A percentile compares a stretch with the other conserved stretches of the same genome.
Evolutionary conservation across 2,113 vertebrate species (phyloP).

Genomic region (Pterocles burchelli): DNA sequence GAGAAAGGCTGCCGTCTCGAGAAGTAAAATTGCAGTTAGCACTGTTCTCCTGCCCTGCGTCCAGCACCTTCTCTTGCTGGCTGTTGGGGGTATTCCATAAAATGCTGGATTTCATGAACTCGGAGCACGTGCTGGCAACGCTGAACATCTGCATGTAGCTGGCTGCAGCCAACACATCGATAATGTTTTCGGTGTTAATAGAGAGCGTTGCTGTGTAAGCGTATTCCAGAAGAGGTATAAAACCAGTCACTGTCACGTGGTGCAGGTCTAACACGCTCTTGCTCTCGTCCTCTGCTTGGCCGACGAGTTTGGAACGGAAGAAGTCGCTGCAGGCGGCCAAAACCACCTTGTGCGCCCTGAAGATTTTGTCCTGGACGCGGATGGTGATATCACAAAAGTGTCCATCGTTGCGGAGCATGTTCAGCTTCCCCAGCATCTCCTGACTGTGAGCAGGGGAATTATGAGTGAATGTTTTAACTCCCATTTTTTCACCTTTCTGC

Average conservation of each 20-base stretch:
- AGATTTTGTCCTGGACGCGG: slow-evolving; percentile 92
- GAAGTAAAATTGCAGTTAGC: slow-evolving; percentile 88
- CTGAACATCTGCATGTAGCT: slow-evolving; percentile 99
- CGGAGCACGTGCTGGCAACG: slow-evolving; percentile 96
- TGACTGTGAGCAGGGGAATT: slow-evolving; percentile 90
- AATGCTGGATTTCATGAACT: slow-evolving; percentile 99
- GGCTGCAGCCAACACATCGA: slow-evolving; percentile 95
- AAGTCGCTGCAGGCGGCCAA: slow-evolving; percentile 93
- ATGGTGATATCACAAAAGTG: slow-evolving; percentile 94
- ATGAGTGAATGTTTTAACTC: slow-evolving; percentile 94
- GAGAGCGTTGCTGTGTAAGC: slow-evolving; percentile 97
- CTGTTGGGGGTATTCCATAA: slow-evolving; percentile 87
- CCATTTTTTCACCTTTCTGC: slow-evolving; percentile 80
- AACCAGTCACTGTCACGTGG: slow-evolving; percentile 96
- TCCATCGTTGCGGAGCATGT: slow-evolving; percentile 88
- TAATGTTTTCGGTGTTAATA: slow-evolving; percentile 98
- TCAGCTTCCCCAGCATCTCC: slow-evolving; percentile 94
- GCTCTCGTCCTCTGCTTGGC: slow-evolving; percentile 87
- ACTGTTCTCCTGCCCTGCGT: slow-evolving; percentile 85
- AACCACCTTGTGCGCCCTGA: slow-evolving; percentile 91
- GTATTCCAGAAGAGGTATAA: slow-evolving; percentile 94
- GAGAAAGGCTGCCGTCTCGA: slow-evolving; percentile 92
- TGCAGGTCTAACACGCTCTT: slow-evolving; percentile 94
- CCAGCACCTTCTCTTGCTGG: slow-evolving; percentile 85
- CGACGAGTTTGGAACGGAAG: slow-evolving; percentile 90